Base-by-base conservation (phyloP, 2,113 vertebrate genomes). In the Ctenodactylus gundi region DNA sequence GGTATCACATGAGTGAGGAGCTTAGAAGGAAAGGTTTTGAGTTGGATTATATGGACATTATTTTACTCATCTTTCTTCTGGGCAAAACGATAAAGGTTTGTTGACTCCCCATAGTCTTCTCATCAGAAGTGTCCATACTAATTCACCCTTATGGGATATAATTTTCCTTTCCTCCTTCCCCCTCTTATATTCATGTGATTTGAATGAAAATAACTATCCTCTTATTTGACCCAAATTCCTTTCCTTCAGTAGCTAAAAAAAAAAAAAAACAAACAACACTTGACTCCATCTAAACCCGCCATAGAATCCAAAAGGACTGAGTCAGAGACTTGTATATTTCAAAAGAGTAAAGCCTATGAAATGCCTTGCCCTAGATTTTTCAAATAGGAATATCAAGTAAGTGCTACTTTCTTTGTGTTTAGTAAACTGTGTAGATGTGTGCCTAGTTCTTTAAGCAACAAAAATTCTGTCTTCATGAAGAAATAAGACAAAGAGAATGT, bases 41-140 rank as follows among this genome's bases (percentile, higher is more conserved):
- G 18, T 34, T 91, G n/a, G 9, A 27, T 88, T 68, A 34, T 41
- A 60, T n/a, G 55, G 44, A 46, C 55, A 14, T 34, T 80, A 5
- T 84, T 88, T 81, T 94, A 53, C 82, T 72, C 7, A 23, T 89
- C 34, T 49, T 93, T 88, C 62, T 82, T 15, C 21, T 86, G n/a
- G 34, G 57, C 11, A 13, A 76, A 85, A 85, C 13, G 39, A 57
- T 31, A 25, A 9, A 62, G 46, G 13, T 10, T 80, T 78, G 46
- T 18, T 93, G 60, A 36, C 12, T 64, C 49, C 29, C 6, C 58
- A 21, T 58, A 67, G 81, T n/a, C 57, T 46, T 73, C 62, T 85
- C 60, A n/a, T 39, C 72, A 51, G 46, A 12, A 75, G 36, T 49
- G 49, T 31, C n/a, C 49, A 25, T 85, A 39, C 23, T 90, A 84